phyloP scores from a whole-genome alignment of 1,140 invertebrate genomes.

The Leptinotarsa defecta region DNA sequence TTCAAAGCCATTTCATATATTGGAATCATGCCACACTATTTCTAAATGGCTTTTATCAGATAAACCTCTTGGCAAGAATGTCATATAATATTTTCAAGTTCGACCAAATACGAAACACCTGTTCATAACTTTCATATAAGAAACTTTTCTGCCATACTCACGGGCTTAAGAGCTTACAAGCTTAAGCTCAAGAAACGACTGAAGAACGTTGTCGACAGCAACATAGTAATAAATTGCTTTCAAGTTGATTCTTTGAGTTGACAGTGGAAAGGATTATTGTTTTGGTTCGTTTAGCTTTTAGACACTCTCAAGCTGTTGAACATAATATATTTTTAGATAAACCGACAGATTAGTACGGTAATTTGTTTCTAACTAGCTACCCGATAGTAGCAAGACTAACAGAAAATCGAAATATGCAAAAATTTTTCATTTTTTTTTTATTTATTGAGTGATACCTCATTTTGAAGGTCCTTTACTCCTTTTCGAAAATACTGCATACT shows the following conservation, averaged over 20 bases:
- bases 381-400: too few species aligned
- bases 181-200: background rate
- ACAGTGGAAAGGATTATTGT: background rate
- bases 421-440: too few species aligned
- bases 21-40: background rate
- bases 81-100: background rate
- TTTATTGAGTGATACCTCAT: too few species aligned
- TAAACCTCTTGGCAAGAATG: background rate
- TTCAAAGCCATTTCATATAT: background rate
- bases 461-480: too few species aligned
- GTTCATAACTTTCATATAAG: background rate
- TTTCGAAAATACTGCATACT: too few species aligned
- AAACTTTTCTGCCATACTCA: background rate
- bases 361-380: too few species aligned
- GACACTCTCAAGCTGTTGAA: background rate
- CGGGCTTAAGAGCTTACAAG: background rate
- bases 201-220: background rate
- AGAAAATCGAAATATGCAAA: too few species aligned
- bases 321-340: background rate
- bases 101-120: slow-evolving; percentile 2
- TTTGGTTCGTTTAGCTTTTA: background rate
- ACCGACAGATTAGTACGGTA: too few species aligned
- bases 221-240: background rate
- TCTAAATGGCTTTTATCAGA: background rate
- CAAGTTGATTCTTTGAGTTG: background rate